Evolutionary conservation across 1,140 invertebrate species (phyloP).

Genomic region (Drosophila ohnishii): DNA sequence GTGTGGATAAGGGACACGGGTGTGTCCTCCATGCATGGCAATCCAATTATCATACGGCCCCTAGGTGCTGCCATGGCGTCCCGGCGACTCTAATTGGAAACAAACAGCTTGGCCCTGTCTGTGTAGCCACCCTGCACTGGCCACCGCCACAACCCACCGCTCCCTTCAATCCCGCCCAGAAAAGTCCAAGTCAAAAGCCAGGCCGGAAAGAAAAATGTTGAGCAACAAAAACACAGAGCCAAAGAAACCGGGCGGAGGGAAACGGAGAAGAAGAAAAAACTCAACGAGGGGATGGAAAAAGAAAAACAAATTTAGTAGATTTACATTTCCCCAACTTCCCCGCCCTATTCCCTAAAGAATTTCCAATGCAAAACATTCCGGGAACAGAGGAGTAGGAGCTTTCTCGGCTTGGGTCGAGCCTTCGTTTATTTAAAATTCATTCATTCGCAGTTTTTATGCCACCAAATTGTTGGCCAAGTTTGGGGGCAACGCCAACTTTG

Average conservation of each 20-base stretch:
- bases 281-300: constrained; percentile 13
- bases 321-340: constrained; percentile 59
- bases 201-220: constrained; percentile 32
- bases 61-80: constrained; percentile 57
- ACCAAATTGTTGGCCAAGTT: constrained; percentile 50
- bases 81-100: constrained; percentile 70
- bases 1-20: constrained; percentile 22
- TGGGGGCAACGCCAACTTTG: neutral
- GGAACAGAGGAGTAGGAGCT: constrained; percentile 30
- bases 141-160: neutral
- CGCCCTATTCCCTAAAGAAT: constrained; percentile 28
- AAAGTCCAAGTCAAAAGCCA: constrained; percentile 57
- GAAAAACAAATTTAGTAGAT: constrained; percentile 66
- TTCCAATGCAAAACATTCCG: constrained; percentile 73
- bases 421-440: constrained; percentile 75
- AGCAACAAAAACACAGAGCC: constrained; percentile 37
- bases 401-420: constrained; percentile 28
- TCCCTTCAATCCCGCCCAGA: neutral
- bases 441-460: constrained; percentile 69
- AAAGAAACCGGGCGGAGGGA: constrained; percentile 24
- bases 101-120: constrained; percentile 67
- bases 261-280: constrained; percentile 3
- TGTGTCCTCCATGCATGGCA: constrained; percentile 63
- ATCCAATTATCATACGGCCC: constrained; percentile 75
- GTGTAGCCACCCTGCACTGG: neutral